Evolutionary conservation across 2,113 vertebrate species (phyloP).

Genomic region (Telmatochromis brachygnathus): DNA sequence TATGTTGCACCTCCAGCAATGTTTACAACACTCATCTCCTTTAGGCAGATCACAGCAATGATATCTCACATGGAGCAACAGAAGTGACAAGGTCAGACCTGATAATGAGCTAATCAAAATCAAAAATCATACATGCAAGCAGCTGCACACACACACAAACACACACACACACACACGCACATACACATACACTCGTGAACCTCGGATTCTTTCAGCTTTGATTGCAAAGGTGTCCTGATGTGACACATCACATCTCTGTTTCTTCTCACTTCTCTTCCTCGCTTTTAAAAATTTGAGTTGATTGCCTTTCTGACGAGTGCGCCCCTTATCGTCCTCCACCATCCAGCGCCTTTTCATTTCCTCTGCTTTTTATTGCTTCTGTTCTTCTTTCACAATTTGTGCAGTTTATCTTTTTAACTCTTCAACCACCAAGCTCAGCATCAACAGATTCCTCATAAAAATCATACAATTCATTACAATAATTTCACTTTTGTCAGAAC

Average conservation of each 20-base stretch:
- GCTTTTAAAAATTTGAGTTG: conserved; percentile 22
- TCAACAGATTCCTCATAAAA: neutral
- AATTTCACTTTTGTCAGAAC: neutral
- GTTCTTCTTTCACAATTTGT: neutral
- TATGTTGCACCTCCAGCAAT: conserved; percentile 23
- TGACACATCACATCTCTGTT: neutral
- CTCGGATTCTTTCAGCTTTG: neutral
- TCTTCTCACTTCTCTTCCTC: neutral
- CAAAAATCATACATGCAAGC: neutral
- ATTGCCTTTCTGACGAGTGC: conserved; percentile 40
- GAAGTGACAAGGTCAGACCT: conserved; percentile 18
- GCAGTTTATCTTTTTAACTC: conserved; percentile 8
- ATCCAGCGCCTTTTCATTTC: conserved; percentile 63
- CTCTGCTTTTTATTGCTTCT: conserved; percentile 54
- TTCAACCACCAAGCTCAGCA: neutral
- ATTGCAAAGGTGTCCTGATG: neutral
- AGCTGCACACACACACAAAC: neutral
- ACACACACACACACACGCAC: neutral
- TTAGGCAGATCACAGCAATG: conserved; percentile 16
- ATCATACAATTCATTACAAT: neutral
- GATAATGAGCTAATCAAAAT: conserved; percentile 28
- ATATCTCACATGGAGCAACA: conserved; percentile 21
- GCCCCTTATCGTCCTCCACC: conserved; percentile 31
- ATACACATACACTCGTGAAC: neutral
- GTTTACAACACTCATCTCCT: neutral